Percentiles rank a stretch among this genome's conserved stretches.
Evolutionary conservation across 2,888 invertebrate genomes (phyloP).

Genomic region (Iselma pallidipennis): DNA sequence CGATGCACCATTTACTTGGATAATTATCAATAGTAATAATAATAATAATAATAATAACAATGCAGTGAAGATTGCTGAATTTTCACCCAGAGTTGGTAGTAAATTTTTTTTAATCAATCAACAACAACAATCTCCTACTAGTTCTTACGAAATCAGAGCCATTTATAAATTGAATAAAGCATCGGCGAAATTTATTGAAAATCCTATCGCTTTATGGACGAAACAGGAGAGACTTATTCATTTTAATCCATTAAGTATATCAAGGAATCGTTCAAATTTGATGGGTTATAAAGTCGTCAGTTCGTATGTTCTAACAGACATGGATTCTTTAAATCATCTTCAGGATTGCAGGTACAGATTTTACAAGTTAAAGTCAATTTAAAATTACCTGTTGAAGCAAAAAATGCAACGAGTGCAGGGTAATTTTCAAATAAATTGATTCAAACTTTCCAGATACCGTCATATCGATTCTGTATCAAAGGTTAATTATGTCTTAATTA

Average conservation of each 20-base stretch:
- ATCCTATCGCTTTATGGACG: conserved; percentile 27
- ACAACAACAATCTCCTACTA: conserved; percentile 1
- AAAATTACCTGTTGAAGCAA: no score
- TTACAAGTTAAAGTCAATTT: no score
- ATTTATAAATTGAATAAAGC: conserved; percentile 35
- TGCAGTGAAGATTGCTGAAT: no score
- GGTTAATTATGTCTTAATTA: conserved; percentile 61
- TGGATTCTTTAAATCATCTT: conserved; percentile 54
- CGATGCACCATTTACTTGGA: conserved; percentile 40
- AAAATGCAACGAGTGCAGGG: background rate
- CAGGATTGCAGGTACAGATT: conserved; percentile 51
- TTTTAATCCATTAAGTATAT: conserved; percentile 24
- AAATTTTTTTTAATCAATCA: conserved; percentile 35
- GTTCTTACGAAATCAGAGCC: conserved; percentile 28
- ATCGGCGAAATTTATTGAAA: conserved; percentile 18
- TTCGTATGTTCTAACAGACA: conserved; percentile 49
- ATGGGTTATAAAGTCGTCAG: conserved; percentile 39
- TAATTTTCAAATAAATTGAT: no score
- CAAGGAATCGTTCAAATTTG: conserved; percentile 40
- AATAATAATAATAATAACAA: conserved; percentile 6
- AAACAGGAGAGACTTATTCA: conserved; percentile 17
- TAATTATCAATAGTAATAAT: conserved; percentile 29
- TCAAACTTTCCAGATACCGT: conserved; percentile 43
- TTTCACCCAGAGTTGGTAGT: conserved; percentile 38
- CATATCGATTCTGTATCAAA: conserved; percentile 57